A percentile compares a stretch with the other conserved stretches of the same genome.
phyloP scores from a whole-genome alignment of 1,140 invertebrate species.

The Archegozetes longisetosus region DNA sequence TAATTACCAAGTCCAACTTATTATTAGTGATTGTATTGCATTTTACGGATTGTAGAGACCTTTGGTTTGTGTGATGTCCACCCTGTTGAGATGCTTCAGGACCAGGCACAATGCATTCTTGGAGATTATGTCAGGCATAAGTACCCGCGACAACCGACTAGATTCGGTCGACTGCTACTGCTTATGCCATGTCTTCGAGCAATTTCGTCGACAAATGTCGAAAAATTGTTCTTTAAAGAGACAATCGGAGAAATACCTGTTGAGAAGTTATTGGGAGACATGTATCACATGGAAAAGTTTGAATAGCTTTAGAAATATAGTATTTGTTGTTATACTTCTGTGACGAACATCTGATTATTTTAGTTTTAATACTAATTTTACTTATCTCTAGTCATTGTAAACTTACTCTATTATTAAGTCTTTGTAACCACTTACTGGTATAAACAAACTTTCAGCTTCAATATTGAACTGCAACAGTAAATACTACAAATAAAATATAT shows the following conservation, averaged over 20 bases:
- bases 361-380: too few species aligned
- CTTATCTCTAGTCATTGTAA: too few species aligned
- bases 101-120: slow-evolving; percentile 62
- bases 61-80: slow-evolving; percentile 43
- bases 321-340: too few species aligned
- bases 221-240: slow-evolving; percentile 77
- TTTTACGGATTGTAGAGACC: neutral
- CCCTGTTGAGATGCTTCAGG: slow-evolving; percentile 53
- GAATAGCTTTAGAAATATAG: too few species aligned
- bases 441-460: too few species aligned
- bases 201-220: slow-evolving; percentile 54
- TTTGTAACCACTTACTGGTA: too few species aligned
- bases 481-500: too few species aligned
- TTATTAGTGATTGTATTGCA: neutral
- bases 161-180: slow-evolving; percentile 64
- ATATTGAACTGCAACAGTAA: too few species aligned
- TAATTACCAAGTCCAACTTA: neutral
- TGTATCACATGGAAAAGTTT: slow-evolving; percentile 39
- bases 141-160: slow-evolving; percentile 18
- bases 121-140: slow-evolving; percentile 40
- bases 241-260: slow-evolving; percentile 79
- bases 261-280: slow-evolving; percentile 66
- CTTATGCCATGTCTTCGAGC: slow-evolving; percentile 51
- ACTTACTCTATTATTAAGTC: too few species aligned
- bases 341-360: too few species aligned